These are phyloP conservation scores for Pantala flavescens DNA, from an alignment of 1,140 invertebrate genomes.

Conservation along the genomic window DNA sequence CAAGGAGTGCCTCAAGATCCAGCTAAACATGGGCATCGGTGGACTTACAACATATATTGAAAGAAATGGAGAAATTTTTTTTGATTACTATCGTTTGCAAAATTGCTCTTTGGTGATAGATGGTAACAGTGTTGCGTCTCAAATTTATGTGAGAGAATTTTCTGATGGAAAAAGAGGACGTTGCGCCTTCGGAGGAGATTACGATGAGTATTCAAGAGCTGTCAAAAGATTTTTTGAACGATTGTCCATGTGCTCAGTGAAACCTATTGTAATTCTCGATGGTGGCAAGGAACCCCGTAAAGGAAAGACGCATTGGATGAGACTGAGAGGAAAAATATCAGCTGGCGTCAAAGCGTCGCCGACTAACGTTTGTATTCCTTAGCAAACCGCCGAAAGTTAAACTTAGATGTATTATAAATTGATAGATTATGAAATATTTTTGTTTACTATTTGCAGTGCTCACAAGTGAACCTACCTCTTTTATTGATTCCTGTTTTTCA, in stretches of 20 bases:
- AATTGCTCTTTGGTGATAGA: slow-evolving; percentile 67
- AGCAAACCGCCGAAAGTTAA: too few relatives aligned
- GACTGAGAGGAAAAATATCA: slow-evolving; percentile 51
- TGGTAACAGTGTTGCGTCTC: slow-evolving; percentile 64
- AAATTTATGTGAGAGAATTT: slow-evolving; percentile 51
- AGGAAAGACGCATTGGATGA: slow-evolving; percentile 51
- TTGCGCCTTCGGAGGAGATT: slow-evolving; percentile 75
- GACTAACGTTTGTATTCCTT: neutral
- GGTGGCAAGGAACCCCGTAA: slow-evolving; percentile 69
- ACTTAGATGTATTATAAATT: too few relatives aligned
- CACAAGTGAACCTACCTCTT: slow-evolving; percentile 49
- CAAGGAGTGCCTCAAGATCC: too few relatives aligned
- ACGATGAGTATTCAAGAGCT: slow-evolving; percentile 56
- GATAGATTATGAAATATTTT: too few relatives aligned
- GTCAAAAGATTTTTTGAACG: slow-evolving; percentile 59
- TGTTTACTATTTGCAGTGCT: neutral
- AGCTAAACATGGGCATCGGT: slow-evolving; percentile 58
- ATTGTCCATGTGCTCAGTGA: slow-evolving; percentile 59
- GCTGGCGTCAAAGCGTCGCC: slow-evolving; percentile 30
- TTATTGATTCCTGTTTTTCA: slow-evolving; percentile 61
- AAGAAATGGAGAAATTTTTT: slow-evolving; percentile 49
- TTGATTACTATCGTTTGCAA: slow-evolving; percentile 52
- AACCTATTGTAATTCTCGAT: slow-evolving; percentile 70
- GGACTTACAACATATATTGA: slow-evolving; percentile 72
- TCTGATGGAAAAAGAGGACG: slow-evolving; percentile 40